A percentile compares a stretch with the other conserved stretches of the same genome.
phyloP scores from a whole-genome alignment of 2,113 vertebrate species.

The Camelus dromedarius region DNA sequence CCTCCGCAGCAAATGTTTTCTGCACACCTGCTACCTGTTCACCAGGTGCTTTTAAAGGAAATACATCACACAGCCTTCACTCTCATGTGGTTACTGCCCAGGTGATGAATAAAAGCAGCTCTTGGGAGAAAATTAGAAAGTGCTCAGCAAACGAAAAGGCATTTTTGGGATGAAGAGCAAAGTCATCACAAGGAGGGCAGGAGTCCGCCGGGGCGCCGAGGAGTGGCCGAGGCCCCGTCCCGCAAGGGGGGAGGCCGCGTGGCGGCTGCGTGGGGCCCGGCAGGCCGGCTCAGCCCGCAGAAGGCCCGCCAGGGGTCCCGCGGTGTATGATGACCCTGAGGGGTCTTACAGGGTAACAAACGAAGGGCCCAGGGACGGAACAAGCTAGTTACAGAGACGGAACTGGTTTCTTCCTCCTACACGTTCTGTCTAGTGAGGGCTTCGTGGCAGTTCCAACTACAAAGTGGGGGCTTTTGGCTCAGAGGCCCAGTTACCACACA shows the following conservation, averaged over 20 bases:
- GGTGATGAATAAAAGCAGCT: neutral
- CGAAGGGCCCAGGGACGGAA: neutral
- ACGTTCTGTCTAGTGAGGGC: no score
- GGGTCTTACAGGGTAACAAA: neutral
- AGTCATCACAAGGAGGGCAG: no score
- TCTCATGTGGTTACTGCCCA: neutral
- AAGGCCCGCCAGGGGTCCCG: rapidly evolving
- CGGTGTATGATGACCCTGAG: rapidly evolving
- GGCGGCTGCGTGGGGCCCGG: no score
- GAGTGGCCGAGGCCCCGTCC: no score
- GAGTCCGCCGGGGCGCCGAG: neutral
- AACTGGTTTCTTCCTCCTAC: rapidly evolving
- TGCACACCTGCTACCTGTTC: no score
- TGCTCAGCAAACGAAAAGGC: neutral
- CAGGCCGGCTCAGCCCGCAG: neutral
- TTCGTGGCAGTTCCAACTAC: rapidly evolving
- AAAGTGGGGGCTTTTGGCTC: neutral
- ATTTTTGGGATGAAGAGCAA: neutral
- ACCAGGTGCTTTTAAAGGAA: neutral
- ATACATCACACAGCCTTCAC: neutral
- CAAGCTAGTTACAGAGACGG: neutral
- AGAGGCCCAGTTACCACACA: neutral
- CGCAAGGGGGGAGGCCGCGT: no score
- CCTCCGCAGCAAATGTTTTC: neutral
- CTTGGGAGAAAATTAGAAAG: neutral